These are phyloP conservation scores for Gymnosoma rotundatum DNA, from an alignment of 2,888 invertebrate species.

Conservation along the genomic window DNA sequence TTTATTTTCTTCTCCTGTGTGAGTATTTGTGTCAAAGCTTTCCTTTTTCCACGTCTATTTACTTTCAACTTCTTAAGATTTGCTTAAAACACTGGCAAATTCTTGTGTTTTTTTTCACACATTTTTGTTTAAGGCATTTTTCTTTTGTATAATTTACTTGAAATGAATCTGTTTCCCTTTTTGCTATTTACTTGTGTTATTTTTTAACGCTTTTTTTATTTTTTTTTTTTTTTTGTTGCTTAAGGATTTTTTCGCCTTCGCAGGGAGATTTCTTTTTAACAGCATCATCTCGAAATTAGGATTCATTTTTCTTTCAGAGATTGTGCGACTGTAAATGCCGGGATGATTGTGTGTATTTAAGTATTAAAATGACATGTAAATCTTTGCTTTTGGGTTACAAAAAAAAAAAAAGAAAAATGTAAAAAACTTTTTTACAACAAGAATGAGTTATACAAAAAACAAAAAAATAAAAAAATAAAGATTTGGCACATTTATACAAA, in stretches of 20 bases:
- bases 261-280: background rate
- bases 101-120: background rate
- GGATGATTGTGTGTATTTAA: slow-evolving; percentile 61
- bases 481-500: slow-evolving; percentile 50
- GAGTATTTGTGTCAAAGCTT: background rate
- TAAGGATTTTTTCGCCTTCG: slow-evolving; percentile 23
- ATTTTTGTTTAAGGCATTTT: slow-evolving; percentile 38
- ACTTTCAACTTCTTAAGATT: background rate
- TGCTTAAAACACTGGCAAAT: background rate
- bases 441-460: background rate
- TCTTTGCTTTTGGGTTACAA: slow-evolving; percentile 70
- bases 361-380: slow-evolving; percentile 78
- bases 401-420: background rate
- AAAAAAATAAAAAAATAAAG: slow-evolving; percentile 4
- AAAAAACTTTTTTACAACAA: background rate
- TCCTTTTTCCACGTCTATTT: background rate
- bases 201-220: slow-evolving; percentile 68
- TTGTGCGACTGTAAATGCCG: background rate
- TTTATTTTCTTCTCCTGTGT: background rate
- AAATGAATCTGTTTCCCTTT: slow-evolving; percentile 66
- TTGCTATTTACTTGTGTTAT: slow-evolving; percentile 67
- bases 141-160: slow-evolving; percentile 61
- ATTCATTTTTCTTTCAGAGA: background rate
- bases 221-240: slow-evolving; percentile 39
- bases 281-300: slow-evolving; percentile 17